Evolutionary conservation across 2,888 invertebrate species (phyloP).

Genomic region (Oscheius onirici): DNA sequence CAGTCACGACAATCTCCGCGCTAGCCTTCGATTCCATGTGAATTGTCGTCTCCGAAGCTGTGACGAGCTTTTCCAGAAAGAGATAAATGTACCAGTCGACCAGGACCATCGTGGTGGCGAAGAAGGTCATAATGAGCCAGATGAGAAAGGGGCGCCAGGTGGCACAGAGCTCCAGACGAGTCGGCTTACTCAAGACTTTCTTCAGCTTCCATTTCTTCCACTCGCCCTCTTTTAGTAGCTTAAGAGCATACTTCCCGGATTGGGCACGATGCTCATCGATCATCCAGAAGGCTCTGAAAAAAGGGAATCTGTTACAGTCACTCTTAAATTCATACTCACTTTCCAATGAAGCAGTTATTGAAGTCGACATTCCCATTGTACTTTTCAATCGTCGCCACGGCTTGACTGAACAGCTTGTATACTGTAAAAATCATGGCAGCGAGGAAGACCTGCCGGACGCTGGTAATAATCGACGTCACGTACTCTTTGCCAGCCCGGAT

Average conservation of each 20-base stretch:
- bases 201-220: slow-evolving; percentile 46
- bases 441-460: slow-evolving; percentile 55
- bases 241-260: slow-evolving; percentile 39
- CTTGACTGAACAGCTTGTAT: slow-evolving; percentile 62
- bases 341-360: slow-evolving; percentile 59
- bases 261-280: slow-evolving; percentile 58
- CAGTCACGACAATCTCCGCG: slow-evolving; percentile 42
- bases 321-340: slow-evolving; percentile 30
- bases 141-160: slow-evolving; percentile 55
- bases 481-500: slow-evolving; percentile 44
- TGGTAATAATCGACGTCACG: slow-evolving; percentile 48
- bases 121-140: slow-evolving; percentile 53
- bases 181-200: slow-evolving; percentile 55
- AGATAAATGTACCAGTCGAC: slow-evolving; percentile 58
- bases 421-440: slow-evolving; percentile 60
- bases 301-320: not conserved
- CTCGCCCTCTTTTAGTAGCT: slow-evolving; percentile 47
- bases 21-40: not conserved
- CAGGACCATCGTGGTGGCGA: slow-evolving; percentile 44
- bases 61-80: slow-evolving; percentile 38
- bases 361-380: slow-evolving; percentile 64
- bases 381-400: slow-evolving; percentile 55
- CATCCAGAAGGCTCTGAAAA: slow-evolving; percentile 61
- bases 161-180: slow-evolving; percentile 50
- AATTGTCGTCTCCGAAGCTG: slow-evolving; percentile 13